Base-by-base conservation (phyloP, 2,797 vertebrate genomes). In the Merluccius polli region DNA sequence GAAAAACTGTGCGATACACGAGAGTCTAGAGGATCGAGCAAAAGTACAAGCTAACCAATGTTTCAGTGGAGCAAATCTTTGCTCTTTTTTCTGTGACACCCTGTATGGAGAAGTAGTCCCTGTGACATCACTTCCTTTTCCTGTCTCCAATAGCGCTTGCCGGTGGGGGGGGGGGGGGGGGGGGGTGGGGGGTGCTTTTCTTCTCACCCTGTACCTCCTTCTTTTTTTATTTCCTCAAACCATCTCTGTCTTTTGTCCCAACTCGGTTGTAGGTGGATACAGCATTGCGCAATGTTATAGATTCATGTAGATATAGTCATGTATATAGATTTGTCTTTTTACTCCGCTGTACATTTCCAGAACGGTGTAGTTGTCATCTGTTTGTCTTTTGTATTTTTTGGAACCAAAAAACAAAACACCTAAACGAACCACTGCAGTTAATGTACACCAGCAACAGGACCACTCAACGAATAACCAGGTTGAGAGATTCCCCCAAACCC, bases 261-360 rank as follows among this genome's bases (percentile, higher is more conserved):
- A 90, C 16, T 94, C 92, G 93, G 90, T 93, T 92, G 84, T 88
- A 94, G 94, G 91, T 93, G 90, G 94, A 95, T 94, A 96, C 93
- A 94, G 92, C 85, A 77, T 93, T 93, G 91, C 90, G 92, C 91
- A 92, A 91, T 91, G 91, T 89, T 89, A 78, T 90, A 89, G 87
- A 89, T 91, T 90, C 87, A 89, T 90, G 86, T 92, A 89, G 90
- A 89, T 92, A 91, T 91, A 87, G 85, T 87, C 83, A 92, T 88
- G 86, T 89, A 89, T 91, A 89, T 86, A 85, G 87, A 92, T 88
- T 75, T 24, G 84, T 36, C 74, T 86, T 88, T 88, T 85, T 72
- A 79, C 76, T 81, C 72, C 80, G 89, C 91, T 88, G 87, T 90
- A 85, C 82, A 88, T 84, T 86, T 92, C 75, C 76, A 77, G 73